Base-by-base conservation (phyloP, 2,888 invertebrate species). In the Acanthoscelides obtectus region DNA sequence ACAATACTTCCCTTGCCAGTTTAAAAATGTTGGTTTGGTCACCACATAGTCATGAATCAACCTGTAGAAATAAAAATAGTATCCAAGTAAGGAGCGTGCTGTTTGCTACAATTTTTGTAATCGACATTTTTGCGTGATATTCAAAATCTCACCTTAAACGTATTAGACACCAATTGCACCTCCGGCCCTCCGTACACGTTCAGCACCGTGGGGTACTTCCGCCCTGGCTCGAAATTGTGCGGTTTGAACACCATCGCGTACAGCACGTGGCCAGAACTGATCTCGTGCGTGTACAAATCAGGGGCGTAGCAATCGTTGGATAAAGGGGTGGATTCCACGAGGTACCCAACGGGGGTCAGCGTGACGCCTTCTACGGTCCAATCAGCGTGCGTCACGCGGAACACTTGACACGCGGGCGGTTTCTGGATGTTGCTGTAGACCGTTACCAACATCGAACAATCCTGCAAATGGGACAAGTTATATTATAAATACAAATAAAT, bases 151-250 rank as follows among this genome's bases (percentile, higher is more conserved):
- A 95, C 95, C 90, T 96, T 95, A 82, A 96, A 98, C 5, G 94
- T 94, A 86, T 99, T 99, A 71, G 95, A 95, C 73, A 99, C 99
- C 64, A 98, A 90, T 87, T 99, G 99, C 68, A 99, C 97, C 85
- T 98, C 98, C 0, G 99, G 99, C 0, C 99, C 99, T 1, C 98
- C 99, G 84, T 99, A 99, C 70, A 99, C 96, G 86, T 97, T 97
- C 69, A 99, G 89, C 73, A 99, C 93, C 20, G 97, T 97, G 0
- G 99, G 98, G 87, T 97, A 96, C 74, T 93, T 91, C 73, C 86
- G 84, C 6, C 89, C 90, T 0, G 87, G 87, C 74, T 89, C 88
- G 79, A 89, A 91, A 83, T 90, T 89, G 81, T 92, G 91, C 1
- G 95, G 95, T 81, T 94, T 93, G 87, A 97, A 97, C 76, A 97